Conservation (phyloP, 2,113 vertebrate species). For the Neogobius melanostomus region DNA sequence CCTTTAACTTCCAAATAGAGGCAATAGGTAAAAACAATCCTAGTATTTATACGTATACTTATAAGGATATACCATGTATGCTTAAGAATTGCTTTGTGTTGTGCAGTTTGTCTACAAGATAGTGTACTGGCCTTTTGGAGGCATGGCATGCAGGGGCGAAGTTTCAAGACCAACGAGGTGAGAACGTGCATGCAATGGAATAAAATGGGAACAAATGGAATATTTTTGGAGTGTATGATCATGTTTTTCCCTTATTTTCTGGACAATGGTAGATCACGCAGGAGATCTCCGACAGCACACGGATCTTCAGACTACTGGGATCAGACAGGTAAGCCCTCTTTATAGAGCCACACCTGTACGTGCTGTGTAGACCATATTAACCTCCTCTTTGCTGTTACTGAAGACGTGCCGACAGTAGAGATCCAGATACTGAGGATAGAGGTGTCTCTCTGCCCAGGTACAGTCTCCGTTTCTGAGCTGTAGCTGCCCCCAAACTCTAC, state of each 20-base stretch:
- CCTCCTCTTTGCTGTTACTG: slow-evolving; percentile 42
- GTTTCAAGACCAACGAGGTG: slow-evolving; percentile 97
- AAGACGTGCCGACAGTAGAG: slow-evolving; percentile 59
- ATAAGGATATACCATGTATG: too few species aligned
- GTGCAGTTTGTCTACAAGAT: slow-evolving; percentile 94
- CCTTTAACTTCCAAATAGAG: slow-evolving; percentile 98
- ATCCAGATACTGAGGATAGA: slow-evolving; percentile 44
- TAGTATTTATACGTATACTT: background rate
- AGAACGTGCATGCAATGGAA: slow-evolving; percentile 30
- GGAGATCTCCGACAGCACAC: slow-evolving; percentile 96
- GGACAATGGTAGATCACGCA: slow-evolving; percentile 86
- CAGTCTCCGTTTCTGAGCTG: slow-evolving; percentile 20
- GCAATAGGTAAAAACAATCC: slow-evolving; percentile 82
- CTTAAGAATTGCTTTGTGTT: background rate
- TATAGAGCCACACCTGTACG: background rate
- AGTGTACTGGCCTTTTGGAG: slow-evolving; percentile 98
- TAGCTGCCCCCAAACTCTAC: slow-evolving; percentile 1
- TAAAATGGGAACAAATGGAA: too few species aligned
- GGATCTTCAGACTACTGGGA: slow-evolving; percentile 97
- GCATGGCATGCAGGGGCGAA: slow-evolving; percentile 97
- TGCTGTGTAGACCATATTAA: slow-evolving; percentile 38
- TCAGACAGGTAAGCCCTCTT: slow-evolving; percentile 89
- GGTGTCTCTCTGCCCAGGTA: slow-evolving; percentile 64
- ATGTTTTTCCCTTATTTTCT: too few species aligned
- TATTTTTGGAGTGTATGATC: too few species aligned